Percentiles rank a stretch among this genome's conserved stretches.
These are phyloP conservation scores for Capricornis sumatraensis DNA, from an alignment of 2,113 vertebrate species.

Conservation along the genomic window DNA sequence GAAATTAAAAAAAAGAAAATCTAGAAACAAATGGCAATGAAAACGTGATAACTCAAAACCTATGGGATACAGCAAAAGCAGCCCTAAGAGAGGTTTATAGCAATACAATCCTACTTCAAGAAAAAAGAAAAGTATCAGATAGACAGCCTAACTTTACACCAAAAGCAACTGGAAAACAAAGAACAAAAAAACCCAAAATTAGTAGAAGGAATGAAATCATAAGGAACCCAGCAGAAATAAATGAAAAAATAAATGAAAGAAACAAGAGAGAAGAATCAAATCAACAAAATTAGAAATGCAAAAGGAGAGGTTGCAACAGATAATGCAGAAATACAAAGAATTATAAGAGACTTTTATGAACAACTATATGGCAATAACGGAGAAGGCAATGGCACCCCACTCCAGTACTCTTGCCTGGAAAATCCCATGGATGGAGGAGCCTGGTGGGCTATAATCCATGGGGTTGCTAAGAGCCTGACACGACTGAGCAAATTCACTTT, in stretches of 20 bases:
- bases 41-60: neutral
- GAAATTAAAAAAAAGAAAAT: too few relatives aligned
- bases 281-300: neutral
- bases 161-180: neutral
- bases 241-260: neutral
- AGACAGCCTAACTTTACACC: neutral
- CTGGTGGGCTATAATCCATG: too few relatives aligned
- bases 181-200: neutral
- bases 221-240: neutral
- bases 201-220: neutral
- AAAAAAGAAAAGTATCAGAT: neutral
- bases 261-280: neutral
- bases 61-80: neutral
- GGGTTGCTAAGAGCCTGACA: too few relatives aligned
- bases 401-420: too few relatives aligned
- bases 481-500: too few relatives aligned
- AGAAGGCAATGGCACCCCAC: too few relatives aligned
- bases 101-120: neutral
- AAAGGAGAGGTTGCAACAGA: neutral
- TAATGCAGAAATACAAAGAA: neutral
- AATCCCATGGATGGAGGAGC: too few relatives aligned
- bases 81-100: neutral
- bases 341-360: neutral
- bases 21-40: neutral
- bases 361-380: neutral